Base-by-base conservation (phyloP, 2,888 invertebrate species). In the Harpalus rufipes region DNA sequence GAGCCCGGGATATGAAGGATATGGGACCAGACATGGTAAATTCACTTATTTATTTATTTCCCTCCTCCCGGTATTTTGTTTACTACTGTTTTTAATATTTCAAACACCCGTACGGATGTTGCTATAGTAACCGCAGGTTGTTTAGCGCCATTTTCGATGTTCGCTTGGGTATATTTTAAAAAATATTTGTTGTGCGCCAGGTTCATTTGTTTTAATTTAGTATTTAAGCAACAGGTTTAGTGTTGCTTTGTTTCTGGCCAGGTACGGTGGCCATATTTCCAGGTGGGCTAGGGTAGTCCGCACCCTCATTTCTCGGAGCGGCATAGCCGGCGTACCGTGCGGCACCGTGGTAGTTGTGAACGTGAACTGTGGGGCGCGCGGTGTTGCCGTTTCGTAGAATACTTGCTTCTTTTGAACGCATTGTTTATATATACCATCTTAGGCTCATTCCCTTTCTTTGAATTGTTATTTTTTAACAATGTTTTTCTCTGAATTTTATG, bases 1-100 rank as follows among this genome's bases (percentile, higher is more conserved):
- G 93, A 92, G 92, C 93, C 92, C 88, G 89, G 90, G 94, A 95
- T 93, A 95, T 95, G 94, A 95, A 94, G 94, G 94, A 95, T 93
- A 94, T 95, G 94, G 95, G 95, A 93, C 95, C 95, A 92, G 95
- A 95, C 92, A 95, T 95, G 95, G 95, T 95, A 92, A 93, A 87
- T 89, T 74, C n/a, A 14, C 78, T n/a, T 51, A 76, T 76, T 76
- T 51, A 41, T 39, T 74, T 7, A 7, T 68, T 25, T 63, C 5
- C 21, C 21, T 21, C 21, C 21, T 1, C 21, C 21, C 63, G n/a
- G 0, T 12, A 1, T 41, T 18, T 58, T 58, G 59, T 78, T 78
- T 78, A 78, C 78, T 78, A 32, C 58, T n/a, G 12, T 25, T 18
- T 61, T 81, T 32, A 65, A 10, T 51, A 51, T 76, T 39, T 5